Conservation (phyloP, 2,797 vertebrate genomes). For the Lepus townsendii region DNA sequence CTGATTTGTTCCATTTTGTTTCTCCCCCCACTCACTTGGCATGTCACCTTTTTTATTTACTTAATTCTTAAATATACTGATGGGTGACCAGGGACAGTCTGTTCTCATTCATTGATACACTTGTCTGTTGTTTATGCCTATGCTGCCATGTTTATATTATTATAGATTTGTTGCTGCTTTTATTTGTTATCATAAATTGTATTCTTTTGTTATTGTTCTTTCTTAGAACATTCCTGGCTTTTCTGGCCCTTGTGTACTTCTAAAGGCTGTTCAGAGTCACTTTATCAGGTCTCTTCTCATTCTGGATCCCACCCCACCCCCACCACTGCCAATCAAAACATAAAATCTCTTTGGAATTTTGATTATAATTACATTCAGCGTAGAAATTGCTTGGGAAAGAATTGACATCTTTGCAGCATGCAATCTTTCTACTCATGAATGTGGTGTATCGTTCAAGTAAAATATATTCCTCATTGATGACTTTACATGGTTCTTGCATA, state of each 20-base stretch:
- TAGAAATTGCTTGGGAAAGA: constrained; percentile 57
- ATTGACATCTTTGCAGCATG: constrained; percentile 20
- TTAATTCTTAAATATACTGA: neutral
- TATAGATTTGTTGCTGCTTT: neutral
- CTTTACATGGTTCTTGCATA: neutral
- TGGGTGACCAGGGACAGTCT: neutral
- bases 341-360: constrained; percentile 59
- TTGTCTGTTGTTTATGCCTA: neutral
- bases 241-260: neutral
- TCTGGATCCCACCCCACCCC: neutral
- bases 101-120: neutral
- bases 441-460: constrained; percentile 45
- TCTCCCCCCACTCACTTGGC: neutral
- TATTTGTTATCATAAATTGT: constrained; percentile 23
- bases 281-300: neutral
- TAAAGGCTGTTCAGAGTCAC: constrained; percentile 38
- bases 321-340: constrained; percentile 30
- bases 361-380: constrained; percentile 60
- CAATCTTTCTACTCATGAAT: neutral
- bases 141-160: neutral
- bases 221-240: neutral
- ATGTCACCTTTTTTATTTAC: neutral
- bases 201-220: neutral
- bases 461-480: neutral
- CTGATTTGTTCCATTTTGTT: neutral